Conservation (phyloP, 1,140 invertebrate genomes). For the Panulirus ornatus region DNA sequence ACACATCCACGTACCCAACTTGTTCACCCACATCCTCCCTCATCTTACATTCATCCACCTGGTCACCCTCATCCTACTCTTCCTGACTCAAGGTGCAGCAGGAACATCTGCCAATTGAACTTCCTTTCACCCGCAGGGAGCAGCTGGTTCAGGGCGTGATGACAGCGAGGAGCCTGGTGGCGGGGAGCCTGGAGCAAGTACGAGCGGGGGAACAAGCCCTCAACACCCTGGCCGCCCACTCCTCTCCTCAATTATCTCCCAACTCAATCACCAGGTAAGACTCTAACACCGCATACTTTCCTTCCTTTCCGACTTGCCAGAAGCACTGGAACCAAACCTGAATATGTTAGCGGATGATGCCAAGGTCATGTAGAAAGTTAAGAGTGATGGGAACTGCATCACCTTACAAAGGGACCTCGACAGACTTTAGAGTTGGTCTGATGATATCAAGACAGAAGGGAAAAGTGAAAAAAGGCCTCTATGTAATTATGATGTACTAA, state of each 20-base stretch:
- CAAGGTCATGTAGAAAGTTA: neutral
- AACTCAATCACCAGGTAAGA: neutral
- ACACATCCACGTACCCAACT: neutral
- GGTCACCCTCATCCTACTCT: no score
- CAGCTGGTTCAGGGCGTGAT: neutral
- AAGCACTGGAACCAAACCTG: neutral
- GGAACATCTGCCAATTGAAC: no score
- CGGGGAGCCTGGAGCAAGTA: constrained; percentile 40
- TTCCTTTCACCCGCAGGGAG: constrained; percentile 1
- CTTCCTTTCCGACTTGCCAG: neutral
- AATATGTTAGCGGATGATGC: neutral
- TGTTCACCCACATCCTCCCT: neutral
- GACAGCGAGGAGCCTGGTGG: constrained; percentile 29
- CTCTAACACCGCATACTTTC: neutral
- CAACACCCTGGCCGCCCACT: constrained; percentile 31
- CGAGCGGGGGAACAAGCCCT: constrained; percentile 48
- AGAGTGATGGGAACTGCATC: neutral
- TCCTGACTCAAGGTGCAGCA: no score
- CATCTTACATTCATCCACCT: neutral
- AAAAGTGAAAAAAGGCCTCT: no score
- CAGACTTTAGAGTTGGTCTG: no score
- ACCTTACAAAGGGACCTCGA: no score
- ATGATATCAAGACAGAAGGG: no score
- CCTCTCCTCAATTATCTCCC: no score
- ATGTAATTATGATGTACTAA: no score